Conservation (phyloP, 1,140 invertebrate genomes). For the Drosophila lini region DNA sequence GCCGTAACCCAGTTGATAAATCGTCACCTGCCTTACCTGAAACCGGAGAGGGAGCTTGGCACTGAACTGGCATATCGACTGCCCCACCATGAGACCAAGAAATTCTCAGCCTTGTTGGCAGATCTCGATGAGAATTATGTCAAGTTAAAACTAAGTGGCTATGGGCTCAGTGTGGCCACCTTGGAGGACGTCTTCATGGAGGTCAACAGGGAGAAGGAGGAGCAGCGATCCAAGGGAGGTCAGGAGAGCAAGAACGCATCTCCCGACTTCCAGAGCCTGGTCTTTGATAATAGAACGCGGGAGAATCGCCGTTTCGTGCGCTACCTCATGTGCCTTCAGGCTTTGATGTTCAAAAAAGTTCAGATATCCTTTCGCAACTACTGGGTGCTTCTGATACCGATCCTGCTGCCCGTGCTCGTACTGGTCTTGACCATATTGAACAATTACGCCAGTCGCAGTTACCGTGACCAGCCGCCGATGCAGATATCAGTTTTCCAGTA, state of each 20-base stretch:
- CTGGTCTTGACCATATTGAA: conserved; percentile 86
- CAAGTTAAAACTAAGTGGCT: conserved; percentile 87
- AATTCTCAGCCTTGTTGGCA: conserved; percentile 41
- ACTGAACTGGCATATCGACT: conserved; percentile 70
- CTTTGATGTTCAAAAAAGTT: conserved; percentile 87
- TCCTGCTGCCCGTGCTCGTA: conserved; percentile 86
- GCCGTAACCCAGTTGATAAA: conserved; percentile 63
- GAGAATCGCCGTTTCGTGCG: not conserved
- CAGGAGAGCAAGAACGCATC: not conserved
- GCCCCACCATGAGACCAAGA: conserved; percentile 45
- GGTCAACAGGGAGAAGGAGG: conserved; percentile 21
- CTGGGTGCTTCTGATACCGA: conserved; percentile 86
- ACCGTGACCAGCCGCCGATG: conserved; percentile 18
- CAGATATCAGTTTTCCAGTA: conserved; percentile 22
- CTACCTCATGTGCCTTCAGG: conserved; percentile 80
- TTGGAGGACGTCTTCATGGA: conserved; percentile 94
- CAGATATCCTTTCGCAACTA: conserved; percentile 86
- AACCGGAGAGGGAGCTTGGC: conserved; percentile 65
- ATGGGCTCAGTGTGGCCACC: conserved; percentile 96
- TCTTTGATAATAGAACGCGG: conserved; percentile 19
- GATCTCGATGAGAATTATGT: conserved; percentile 53
- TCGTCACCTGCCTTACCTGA: conserved; percentile 64
- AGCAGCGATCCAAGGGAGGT: not conserved
- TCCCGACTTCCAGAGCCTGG: not conserved
- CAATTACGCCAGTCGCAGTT: conserved; percentile 7